Conservation (phyloP, 2,888 invertebrate genomes). For the Hybos culiciformis region DNA sequence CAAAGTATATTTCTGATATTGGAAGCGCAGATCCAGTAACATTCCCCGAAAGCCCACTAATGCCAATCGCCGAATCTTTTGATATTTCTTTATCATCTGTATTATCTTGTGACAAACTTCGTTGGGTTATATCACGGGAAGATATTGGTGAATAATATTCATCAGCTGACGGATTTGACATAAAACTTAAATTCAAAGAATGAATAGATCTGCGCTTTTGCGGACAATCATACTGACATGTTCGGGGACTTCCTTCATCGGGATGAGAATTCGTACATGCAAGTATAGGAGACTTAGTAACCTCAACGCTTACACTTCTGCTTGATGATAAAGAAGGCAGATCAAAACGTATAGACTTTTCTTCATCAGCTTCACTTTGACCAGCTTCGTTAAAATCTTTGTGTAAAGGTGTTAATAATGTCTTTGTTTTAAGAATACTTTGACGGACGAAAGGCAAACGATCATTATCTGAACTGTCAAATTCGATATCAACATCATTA, state of each 20-base stretch:
- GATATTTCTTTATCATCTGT: neutral
- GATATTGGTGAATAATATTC: conserved; percentile 9
- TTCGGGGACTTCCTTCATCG: neutral
- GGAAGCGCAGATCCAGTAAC: too few relatives aligned
- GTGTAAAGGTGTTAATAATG: neutral
- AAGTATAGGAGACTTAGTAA: neutral
- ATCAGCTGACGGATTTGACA: conserved; percentile 3
- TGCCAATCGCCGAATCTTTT: neutral
- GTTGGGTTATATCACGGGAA: neutral
- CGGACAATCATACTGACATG: conserved; percentile 1
- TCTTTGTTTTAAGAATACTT: conserved; percentile 10
- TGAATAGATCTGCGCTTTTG: conserved; percentile 8
- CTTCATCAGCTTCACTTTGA: conserved; percentile 7
- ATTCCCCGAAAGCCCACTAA: too few relatives aligned
- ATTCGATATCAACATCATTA: conserved; percentile 1
- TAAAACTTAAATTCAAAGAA: conserved; percentile 3
- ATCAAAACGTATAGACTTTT: conserved; percentile 12
- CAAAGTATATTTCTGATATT: too few relatives aligned
- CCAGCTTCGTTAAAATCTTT: neutral
- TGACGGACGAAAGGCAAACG: conserved; percentile 7
- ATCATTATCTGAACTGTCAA: neutral
- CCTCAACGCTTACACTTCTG: neutral
- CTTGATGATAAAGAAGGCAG: neutral
- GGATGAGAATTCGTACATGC: neutral
- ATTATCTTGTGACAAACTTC: neutral